Percentiles rank a stretch among this genome's conserved stretches.
phyloP scores from a whole-genome alignment of 2,888 invertebrate genomes.

The Rhaphigaster nebulosa region DNA sequence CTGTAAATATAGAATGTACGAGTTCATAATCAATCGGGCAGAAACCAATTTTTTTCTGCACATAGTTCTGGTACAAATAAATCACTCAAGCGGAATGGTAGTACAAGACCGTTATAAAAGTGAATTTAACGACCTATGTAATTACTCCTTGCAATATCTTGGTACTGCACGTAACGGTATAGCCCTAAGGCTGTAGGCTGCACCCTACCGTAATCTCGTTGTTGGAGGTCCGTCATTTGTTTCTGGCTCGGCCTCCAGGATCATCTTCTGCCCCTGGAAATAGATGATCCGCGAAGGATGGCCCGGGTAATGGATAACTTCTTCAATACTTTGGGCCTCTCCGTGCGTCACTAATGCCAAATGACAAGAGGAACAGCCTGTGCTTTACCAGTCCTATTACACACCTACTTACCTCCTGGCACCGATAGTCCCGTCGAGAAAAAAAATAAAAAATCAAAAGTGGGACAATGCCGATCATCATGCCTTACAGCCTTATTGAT shows the following conservation, averaged over 20 bases:
- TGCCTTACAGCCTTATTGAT: neutral
- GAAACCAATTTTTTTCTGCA: too few species aligned
- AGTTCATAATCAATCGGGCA: too few species aligned
- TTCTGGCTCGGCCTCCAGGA: neutral
- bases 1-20: too few species aligned
- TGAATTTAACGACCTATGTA: conserved; percentile 7
- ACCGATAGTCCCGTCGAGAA: neutral
- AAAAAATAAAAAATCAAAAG: neutral
- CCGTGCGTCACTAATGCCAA: neutral
- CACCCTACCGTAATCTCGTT: neutral
- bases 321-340: neutral
- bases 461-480: conserved; percentile 32
- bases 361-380: neutral
- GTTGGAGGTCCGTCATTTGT: neutral
- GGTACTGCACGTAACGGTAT: neutral
- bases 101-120: neutral
- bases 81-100: neutral
- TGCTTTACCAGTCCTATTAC: conserved; percentile 1
- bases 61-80: neutral
- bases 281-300: neutral
- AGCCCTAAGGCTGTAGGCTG: neutral
- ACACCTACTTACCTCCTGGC: conserved; percentile 28
- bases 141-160: conserved; percentile 1
- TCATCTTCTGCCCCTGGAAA: neutral
- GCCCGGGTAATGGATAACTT: neutral